These are phyloP conservation scores for Ichneumon xanthorius DNA, from an alignment of 2,888 invertebrate species.

Conservation along the genomic window DNA sequence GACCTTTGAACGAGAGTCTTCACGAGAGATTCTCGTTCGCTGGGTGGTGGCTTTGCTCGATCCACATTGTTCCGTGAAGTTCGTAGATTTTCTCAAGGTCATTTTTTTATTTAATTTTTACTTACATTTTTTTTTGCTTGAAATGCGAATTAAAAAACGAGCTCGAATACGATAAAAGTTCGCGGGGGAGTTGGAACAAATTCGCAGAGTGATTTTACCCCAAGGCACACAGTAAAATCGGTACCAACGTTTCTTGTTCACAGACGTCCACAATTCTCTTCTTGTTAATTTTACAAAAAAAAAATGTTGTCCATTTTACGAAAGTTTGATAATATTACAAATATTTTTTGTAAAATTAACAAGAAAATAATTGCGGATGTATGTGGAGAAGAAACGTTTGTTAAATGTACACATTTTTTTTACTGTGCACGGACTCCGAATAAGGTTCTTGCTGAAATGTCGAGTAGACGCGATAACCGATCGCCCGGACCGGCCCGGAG, in stretches of 20 bases:
- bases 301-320: too few relatives aligned
- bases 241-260: background rate
- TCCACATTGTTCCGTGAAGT: background rate
- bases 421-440: conserved; percentile 12
- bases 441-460: background rate
- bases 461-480: conserved; percentile 31
- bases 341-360: too few relatives aligned
- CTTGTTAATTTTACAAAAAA: too few relatives aligned
- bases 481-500: background rate
- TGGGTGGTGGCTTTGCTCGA: background rate
- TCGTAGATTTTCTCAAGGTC: background rate
- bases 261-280: too few relatives aligned
- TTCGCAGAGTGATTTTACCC: conserved; percentile 27
- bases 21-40: conserved; percentile 5
- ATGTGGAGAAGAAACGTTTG: too few relatives aligned
- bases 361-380: too few relatives aligned
- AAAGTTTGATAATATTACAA: too few relatives aligned
- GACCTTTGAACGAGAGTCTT: conserved; percentile 17
- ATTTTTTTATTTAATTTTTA: too few relatives aligned
- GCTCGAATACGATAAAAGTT: conserved; percentile 6
- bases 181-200: background rate
- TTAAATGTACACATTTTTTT: too few relatives aligned
- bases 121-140: background rate
- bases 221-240: background rate
- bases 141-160: background rate